A percentile compares a stretch with the other conserved stretches of the same genome.
phyloP scores from a whole-genome alignment of 2,888 invertebrate species.

The Drosophila villosipedis region DNA sequence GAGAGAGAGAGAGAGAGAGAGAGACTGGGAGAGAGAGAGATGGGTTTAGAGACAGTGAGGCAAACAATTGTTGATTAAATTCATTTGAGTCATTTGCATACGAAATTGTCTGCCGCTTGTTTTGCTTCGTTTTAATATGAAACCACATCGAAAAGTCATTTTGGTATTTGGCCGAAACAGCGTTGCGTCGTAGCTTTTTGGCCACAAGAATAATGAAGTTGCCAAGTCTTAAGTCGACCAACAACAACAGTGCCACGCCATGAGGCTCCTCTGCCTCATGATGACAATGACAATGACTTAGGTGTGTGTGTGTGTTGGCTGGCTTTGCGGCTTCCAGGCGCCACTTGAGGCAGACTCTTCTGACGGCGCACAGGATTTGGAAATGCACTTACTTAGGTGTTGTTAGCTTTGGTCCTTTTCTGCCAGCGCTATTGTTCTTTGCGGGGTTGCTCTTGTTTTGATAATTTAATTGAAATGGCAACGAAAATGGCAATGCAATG shows the following conservation, averaged over 20 bases:
- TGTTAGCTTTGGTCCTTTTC: slow-evolving; percentile 41
- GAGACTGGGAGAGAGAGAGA: neutral
- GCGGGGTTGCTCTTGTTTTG: slow-evolving; percentile 60
- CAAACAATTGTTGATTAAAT: slow-evolving; percentile 78
- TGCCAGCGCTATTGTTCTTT: slow-evolving; percentile 65
- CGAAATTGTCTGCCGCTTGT: slow-evolving; percentile 62
- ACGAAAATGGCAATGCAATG: slow-evolving; percentile 65
- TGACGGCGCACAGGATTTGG: slow-evolving; percentile 34
- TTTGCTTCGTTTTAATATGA: slow-evolving; percentile 58
- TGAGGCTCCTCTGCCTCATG: neutral
- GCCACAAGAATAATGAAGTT: slow-evolving; percentile 78
- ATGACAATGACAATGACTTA: slow-evolving; percentile 54
- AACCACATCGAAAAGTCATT: slow-evolving; percentile 79
- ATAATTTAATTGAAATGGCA: slow-evolving; percentile 79
- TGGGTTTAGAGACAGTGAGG: slow-evolving; percentile 1
- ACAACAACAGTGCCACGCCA: slow-evolving; percentile 52
- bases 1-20: neutral
- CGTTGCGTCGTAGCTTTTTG: slow-evolving; percentile 43
- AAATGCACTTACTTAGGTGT: slow-evolving; percentile 73
- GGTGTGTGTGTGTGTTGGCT: slow-evolving; percentile 59
- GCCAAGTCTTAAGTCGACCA: slow-evolving; percentile 72
- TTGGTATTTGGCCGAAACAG: slow-evolving; percentile 29
- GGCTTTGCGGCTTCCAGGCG: slow-evolving; percentile 48
- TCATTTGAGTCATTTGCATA: slow-evolving; percentile 79
- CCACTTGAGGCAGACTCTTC: slow-evolving; percentile 16